Base-by-base conservation (phyloP, 2,888 invertebrate species). In the Cheilosia scutellata region DNA sequence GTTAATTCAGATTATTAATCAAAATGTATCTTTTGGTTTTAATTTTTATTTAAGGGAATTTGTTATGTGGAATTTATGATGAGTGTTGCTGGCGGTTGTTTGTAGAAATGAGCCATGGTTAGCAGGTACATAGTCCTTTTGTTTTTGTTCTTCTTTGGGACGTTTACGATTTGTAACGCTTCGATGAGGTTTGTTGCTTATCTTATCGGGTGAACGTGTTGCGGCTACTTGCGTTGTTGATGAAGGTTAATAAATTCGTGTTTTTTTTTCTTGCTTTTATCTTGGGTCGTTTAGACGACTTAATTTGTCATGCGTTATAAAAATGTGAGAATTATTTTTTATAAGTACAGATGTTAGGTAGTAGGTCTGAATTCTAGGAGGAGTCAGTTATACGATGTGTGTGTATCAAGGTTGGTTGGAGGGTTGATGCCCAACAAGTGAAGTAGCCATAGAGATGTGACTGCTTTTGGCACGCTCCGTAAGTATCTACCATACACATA, bases 1-100 rank as follows among this genome's bases (percentile, higher is more conserved):
- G 82, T 82, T 82, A 86, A 86, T 86, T 72, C 86, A 76, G 86
- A 82, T 86, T 86, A 86, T 86, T 82, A 86, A 86, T 86, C 86
- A 86, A 76, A 86, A 80, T 72, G 65, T 58, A 31, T 58, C 16
- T 63, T 65, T 55, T 62, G n/a, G 62, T 70, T 77, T 66, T 77
- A 40, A 55, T 47, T 60, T 74, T 60, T 66, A 7, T 72, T 72
- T 57, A 47, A 65, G 20, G 47, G 58, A 47, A 6, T 63, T 51
- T 75, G 51, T 82, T 72, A 76, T 76, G 60, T 65, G 62, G 58
- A 78, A 78, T 83, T 83, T 83, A 75, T 79, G 70, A 84, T 70
- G 75, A 79, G 84, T 58, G 20, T 6, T 25, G 60, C 42, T 29
- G 40, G 58, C 49, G 20, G 82, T 66, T 27, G 20, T 65, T 31